These are phyloP conservation scores for Cepaea hortensis DNA, from an alignment of 2,888 invertebrate genomes.

Conservation along the genomic window DNA sequence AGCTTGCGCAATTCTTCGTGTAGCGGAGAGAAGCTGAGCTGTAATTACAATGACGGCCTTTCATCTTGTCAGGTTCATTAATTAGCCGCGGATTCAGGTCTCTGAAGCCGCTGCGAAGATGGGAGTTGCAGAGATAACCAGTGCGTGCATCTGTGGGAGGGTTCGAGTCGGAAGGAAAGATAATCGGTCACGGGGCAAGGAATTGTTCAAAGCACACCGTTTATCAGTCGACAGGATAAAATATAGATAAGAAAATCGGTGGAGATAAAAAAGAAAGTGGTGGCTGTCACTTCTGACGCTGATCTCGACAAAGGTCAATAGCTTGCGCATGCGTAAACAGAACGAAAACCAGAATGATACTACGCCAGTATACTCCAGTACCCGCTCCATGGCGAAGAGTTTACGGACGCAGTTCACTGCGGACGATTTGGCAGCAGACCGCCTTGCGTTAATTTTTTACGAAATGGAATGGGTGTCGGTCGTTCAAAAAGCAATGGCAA, in stretches of 20 bases:
- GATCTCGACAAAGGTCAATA: neutral
- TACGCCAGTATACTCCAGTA: too few relatives aligned
- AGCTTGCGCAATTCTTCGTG: neutral
- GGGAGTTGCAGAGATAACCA: neutral
- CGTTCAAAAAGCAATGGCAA: too few relatives aligned
- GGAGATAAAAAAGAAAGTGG: neutral
- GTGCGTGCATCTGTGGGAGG: too few relatives aligned
- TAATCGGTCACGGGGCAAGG: neutral
- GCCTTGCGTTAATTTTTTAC: too few relatives aligned
- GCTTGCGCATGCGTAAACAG: too few relatives aligned
- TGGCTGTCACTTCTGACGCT: neutral
- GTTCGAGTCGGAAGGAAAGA: neutral
- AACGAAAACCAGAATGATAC: too few relatives aligned
- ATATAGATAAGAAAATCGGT: neutral
- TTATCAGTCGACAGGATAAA: neutral
- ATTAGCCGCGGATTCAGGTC: conserved; percentile 6
- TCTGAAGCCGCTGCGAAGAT: neutral
- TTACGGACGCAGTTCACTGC: too few relatives aligned
- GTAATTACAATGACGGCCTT: neutral
- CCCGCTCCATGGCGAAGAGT: too few relatives aligned
- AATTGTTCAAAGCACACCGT: neutral
- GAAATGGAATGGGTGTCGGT: too few relatives aligned
- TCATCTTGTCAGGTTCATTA: conserved; percentile 33
- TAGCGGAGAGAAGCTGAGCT: neutral
- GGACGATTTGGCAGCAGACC: too few relatives aligned